Conservation (phyloP, 2,797 vertebrate genomes). For the Melanotaenia pygmaea region DNA sequence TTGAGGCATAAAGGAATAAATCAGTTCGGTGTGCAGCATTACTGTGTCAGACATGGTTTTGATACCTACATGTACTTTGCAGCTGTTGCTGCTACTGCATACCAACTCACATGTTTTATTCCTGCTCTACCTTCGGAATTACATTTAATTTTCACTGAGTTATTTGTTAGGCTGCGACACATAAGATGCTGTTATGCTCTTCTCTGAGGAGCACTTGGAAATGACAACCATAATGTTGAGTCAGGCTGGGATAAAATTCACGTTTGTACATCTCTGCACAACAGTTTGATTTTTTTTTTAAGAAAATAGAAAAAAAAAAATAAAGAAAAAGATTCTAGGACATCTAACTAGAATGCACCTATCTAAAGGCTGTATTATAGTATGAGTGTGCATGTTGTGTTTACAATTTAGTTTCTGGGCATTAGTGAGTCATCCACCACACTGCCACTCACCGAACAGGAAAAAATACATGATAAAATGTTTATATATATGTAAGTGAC, state of each 20-base stretch:
- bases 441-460: too few species aligned
- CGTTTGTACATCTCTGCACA: too few species aligned
- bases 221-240: neutral
- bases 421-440: too few species aligned
- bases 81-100: neutral
- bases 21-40: neutral
- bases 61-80: neutral
- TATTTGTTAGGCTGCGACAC: neutral
- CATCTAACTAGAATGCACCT: too few species aligned
- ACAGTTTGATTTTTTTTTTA: too few species aligned
- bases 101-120: neutral
- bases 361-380: too few species aligned
- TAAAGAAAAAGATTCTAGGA: too few species aligned
- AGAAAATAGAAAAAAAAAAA: too few species aligned
- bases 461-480: too few species aligned
- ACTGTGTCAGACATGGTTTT: neutral
- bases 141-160: neutral
- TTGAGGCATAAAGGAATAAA: neutral
- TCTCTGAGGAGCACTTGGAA: neutral
- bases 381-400: too few species aligned
- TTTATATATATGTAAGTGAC: too few species aligned
- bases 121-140: neutral
- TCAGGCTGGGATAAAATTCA: neutral
- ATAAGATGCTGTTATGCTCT: neutral
- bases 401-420: too few species aligned